phyloP scores from a whole-genome alignment of 2,113 vertebrate species.

The Urocolius indicus region DNA sequence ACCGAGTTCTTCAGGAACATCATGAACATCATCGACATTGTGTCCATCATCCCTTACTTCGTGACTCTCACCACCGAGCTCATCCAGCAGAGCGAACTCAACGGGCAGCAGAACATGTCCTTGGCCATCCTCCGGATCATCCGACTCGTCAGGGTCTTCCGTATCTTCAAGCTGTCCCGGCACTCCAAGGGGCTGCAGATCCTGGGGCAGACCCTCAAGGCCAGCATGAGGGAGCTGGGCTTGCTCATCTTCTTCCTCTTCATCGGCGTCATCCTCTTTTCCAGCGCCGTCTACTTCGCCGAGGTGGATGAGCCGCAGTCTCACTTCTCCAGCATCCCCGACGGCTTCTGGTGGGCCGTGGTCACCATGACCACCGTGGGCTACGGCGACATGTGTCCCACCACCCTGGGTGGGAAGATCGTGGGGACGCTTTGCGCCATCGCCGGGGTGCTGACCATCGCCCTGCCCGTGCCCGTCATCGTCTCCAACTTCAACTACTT shows the following conservation, averaged over 20 bases:
- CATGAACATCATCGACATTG: slow-evolving; percentile 96
- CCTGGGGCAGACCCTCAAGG: slow-evolving; percentile 95
- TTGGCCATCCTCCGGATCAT: slow-evolving; percentile 94
- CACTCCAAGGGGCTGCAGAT: slow-evolving; percentile 99
- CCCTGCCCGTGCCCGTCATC: slow-evolving; percentile 95
- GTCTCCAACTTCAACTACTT: slow-evolving; percentile 99
- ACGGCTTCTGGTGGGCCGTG: slow-evolving; percentile 99
- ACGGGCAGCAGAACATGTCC: slow-evolving; percentile 93
- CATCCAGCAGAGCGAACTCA: slow-evolving; percentile 83
- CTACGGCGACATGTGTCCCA: slow-evolving; percentile 97
- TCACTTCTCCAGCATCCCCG: slow-evolving; percentile 96
- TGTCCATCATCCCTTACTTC: slow-evolving; percentile 97
- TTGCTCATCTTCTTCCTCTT: slow-evolving; percentile 98
- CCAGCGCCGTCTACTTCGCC: slow-evolving; percentile 95
- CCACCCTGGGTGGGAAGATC: slow-evolving; percentile 90
- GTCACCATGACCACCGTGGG: slow-evolving; percentile 99
- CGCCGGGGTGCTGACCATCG: slow-evolving; percentile 94
- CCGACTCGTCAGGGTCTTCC: slow-evolving; percentile 94
- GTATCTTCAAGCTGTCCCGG: slow-evolving; percentile 96
- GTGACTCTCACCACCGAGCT: slow-evolving; percentile 90
- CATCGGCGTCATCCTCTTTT: slow-evolving; percentile 97
- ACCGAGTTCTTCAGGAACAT: slow-evolving; percentile 92
- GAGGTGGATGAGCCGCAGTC: slow-evolving; percentile 94
- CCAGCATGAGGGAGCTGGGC: slow-evolving; percentile 94
- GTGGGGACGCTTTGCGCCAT: slow-evolving; percentile 96